These are phyloP conservation scores for Mareca strepera DNA, from an alignment of 2,797 vertebrate genomes.

Conservation along the genomic window DNA sequence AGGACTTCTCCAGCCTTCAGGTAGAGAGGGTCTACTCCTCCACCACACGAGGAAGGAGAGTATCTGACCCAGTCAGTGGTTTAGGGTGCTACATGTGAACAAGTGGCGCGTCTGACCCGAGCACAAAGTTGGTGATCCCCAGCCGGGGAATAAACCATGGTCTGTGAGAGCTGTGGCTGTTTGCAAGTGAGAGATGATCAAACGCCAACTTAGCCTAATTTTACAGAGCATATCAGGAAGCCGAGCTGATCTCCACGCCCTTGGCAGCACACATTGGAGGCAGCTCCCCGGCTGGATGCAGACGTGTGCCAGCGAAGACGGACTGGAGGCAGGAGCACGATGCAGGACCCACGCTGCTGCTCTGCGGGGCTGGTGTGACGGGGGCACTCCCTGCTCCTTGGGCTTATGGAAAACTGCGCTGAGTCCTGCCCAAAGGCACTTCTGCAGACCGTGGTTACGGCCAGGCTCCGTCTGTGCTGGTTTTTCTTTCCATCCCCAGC, in stretches of 20 bases:
- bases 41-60: too few species aligned
- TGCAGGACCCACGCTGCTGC: background rate
- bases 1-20: background rate
- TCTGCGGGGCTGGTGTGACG: background rate
- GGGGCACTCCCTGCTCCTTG: background rate
- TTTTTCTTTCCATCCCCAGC: background rate
- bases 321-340: background rate
- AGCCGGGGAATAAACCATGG: background rate
- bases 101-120: accelerated
- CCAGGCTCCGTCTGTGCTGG: background rate
- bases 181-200: background rate
- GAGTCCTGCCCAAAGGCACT: background rate
- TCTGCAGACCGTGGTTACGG: background rate
- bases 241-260: background rate
- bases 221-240: background rate
- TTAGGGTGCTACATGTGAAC: background rate
- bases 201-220: background rate
- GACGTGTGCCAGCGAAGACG: background rate
- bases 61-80: background rate
- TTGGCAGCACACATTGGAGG: background rate
- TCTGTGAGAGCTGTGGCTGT: background rate
- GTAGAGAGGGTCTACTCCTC: background rate
- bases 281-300: background rate
- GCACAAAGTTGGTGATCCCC: background rate
- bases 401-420: background rate